phyloP scores from a whole-genome alignment of 2,797 vertebrate species.

The Euthynnus affinis region DNA sequence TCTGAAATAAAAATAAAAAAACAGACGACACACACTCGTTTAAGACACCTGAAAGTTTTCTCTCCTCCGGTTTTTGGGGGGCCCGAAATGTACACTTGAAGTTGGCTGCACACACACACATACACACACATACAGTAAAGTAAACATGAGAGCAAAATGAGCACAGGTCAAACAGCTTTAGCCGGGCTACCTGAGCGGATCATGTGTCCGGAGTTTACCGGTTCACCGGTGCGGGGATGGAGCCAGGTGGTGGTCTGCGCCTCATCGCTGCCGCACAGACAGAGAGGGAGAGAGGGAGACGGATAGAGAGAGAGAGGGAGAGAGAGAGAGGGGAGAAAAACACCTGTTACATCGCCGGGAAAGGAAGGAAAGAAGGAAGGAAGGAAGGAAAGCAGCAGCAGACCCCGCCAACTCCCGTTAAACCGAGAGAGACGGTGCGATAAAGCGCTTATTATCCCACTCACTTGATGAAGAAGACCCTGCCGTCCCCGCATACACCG shows the following conservation, averaged over 20 bases:
- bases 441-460: constrained; percentile 51
- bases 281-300: not conserved
- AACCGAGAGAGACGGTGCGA: constrained; percentile 38
- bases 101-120: not conserved
- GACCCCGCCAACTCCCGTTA: constrained; percentile 48
- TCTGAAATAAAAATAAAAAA: constrained; percentile 78
- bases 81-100: not conserved
- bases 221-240: constrained; percentile 91
- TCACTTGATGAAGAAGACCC: constrained; percentile 96
- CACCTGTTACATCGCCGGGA: constrained; percentile 77
- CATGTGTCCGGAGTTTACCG: constrained; percentile 97
- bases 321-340: constrained; percentile 48
- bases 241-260: constrained; percentile 90
- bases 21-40: constrained; percentile 4
- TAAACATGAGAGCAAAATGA: no score
- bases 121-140: not conserved
- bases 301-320: not conserved
- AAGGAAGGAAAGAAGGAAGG: not conserved
- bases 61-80: not conserved
- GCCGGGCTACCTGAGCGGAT: constrained; percentile 91
- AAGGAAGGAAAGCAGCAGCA: constrained; percentile 35
- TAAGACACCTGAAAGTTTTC: constrained; percentile 58
- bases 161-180: constrained; percentile 13
- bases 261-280: constrained; percentile 85
- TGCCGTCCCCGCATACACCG: constrained; percentile 92